These are phyloP conservation scores for Puffinus mauretanicus DNA, from an alignment of 2,113 vertebrate species.

Conservation along the genomic window DNA sequence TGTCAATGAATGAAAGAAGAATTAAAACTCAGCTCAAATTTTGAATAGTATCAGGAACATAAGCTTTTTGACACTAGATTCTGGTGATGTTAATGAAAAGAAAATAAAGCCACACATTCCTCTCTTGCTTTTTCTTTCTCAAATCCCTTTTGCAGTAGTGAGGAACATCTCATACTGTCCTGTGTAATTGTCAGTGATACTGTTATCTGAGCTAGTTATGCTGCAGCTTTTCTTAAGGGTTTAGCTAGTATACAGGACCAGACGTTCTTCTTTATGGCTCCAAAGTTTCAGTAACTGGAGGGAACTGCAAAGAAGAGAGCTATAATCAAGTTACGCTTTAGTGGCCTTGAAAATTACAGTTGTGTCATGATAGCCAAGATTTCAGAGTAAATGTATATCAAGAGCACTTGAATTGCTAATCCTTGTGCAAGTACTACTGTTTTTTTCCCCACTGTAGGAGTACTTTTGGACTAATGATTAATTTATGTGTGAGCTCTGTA, in stretches of 20 bases:
- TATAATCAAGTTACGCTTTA: not conserved
- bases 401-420: not conserved
- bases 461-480: not conserved
- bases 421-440: not conserved
- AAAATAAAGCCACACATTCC: not conserved
- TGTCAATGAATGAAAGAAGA: not conserved
- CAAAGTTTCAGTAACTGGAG: not conserved
- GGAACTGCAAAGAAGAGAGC: not conserved
- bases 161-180: not conserved
- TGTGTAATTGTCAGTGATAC: not conserved
- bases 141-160: not conserved
- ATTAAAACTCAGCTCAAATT: not conserved
- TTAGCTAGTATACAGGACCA: not conserved
- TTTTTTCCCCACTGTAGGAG: not conserved
- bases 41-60: not conserved
- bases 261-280: not conserved
- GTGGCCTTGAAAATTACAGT: not conserved
- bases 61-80: not conserved
- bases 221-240: not conserved
- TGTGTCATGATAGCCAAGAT: not conserved
- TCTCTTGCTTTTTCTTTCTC: not conserved
- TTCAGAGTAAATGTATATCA: not conserved
- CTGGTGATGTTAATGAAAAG: not conserved
- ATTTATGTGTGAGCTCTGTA: not conserved
- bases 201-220: not conserved